These are phyloP conservation scores for Notolepis coatsorum DNA, from an alignment of 2,797 vertebrate species.

Conservation along the genomic window DNA sequence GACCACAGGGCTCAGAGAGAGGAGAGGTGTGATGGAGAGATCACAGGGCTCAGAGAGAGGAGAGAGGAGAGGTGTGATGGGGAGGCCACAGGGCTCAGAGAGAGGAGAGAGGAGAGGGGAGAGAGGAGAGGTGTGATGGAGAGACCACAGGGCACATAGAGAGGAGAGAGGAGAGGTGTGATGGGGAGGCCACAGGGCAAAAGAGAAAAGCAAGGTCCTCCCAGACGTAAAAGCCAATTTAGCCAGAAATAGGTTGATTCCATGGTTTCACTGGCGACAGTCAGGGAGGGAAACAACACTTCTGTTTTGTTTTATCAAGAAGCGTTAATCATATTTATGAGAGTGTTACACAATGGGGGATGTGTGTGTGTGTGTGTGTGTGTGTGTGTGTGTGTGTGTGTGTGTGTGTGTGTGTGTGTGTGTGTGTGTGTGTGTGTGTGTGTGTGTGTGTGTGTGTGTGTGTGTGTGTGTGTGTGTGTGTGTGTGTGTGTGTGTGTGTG, in stretches of 20 bases:
- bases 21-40: too few species aligned
- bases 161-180: conserved; percentile 42
- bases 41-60: conserved; percentile 30
- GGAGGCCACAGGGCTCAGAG: too few species aligned
- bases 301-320: conserved; percentile 55
- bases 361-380: conserved; percentile 31
- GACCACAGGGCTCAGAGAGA: too few species aligned
- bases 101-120: too few species aligned
- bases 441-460: too few species aligned
- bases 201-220: conserved; percentile 32
- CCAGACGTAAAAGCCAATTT: conserved; percentile 58
- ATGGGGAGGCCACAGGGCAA: conserved; percentile 35
- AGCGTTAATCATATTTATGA: conserved; percentile 55
- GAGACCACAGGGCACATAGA: conserved; percentile 55
- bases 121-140: conserved; percentile 39
- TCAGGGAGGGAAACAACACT: conserved; percentile 54
- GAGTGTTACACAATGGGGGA: conserved; percentile 54
- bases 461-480: background rate
- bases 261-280: conserved; percentile 55
- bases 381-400: conserved; percentile 17
- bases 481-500: background rate
- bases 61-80: conserved; percentile 9
- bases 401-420: background rate
- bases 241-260: conserved; percentile 51
- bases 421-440: background rate